Evolutionary conservation across 2,888 invertebrate species (phyloP).

Genomic region (Rambutsinella grinnellia): DNA sequence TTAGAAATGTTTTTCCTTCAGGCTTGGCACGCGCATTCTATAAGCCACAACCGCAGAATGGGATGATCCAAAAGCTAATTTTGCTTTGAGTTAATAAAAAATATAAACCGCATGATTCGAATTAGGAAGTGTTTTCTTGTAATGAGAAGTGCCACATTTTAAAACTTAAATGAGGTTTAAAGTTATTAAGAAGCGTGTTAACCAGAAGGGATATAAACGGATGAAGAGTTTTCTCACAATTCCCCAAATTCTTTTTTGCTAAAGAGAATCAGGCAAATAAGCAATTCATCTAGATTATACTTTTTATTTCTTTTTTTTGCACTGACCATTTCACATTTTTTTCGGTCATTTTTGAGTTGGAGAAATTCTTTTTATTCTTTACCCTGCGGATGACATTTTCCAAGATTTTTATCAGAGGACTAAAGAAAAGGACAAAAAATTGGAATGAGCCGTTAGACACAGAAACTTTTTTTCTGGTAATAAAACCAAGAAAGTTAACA

Average conservation of each 20-base stretch:
- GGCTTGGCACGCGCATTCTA: slow-evolving; percentile 42
- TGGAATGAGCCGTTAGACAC: slow-evolving; percentile 17
- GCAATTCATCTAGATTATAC: slow-evolving; percentile 52
- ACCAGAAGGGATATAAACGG: too few species aligned
- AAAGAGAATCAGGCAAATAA: slow-evolving; percentile 31
- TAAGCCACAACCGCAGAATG: neutral
- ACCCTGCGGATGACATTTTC: neutral
- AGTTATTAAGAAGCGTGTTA: too few species aligned
- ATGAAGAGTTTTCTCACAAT: too few species aligned
- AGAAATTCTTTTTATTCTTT: too few species aligned
- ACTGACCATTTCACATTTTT: too few species aligned
- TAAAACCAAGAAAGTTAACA: slow-evolving; percentile 5
- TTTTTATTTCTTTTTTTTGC: slow-evolving; percentile 21
- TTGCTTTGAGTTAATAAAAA: neutral
- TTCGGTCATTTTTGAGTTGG: too few species aligned
- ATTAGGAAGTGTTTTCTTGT: too few species aligned
- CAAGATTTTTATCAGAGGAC: slow-evolving; percentile 39
- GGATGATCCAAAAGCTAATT: neutral
- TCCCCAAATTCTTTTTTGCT: slow-evolving; percentile 6
- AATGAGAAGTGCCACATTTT: too few species aligned
- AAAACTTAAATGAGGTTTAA: too few species aligned
- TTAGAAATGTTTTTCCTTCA: too few species aligned
- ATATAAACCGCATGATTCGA: too few species aligned
- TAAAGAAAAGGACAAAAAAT: slow-evolving; percentile 6
- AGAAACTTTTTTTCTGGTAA: slow-evolving; percentile 2